Conservation (phyloP, 2,113 vertebrate genomes). For the Saguinus midas region DNA sequence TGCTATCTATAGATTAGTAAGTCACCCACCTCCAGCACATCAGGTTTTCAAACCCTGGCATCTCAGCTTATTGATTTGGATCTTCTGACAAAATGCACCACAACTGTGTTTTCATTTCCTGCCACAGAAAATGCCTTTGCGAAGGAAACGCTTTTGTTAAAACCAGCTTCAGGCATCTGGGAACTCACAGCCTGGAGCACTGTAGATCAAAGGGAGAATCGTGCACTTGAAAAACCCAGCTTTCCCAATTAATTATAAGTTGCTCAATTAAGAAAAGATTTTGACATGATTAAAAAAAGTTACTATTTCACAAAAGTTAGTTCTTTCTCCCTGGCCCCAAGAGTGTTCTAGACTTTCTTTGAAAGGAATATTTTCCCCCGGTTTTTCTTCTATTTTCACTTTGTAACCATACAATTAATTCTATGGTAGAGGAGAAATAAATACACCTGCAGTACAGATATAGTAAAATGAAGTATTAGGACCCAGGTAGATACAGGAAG, state of each 20-base stretch:
- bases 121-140: conserved; percentile 52
- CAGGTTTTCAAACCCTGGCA: neutral
- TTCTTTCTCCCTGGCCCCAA: neutral
- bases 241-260: conserved; percentile 63
- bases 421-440: neutral
- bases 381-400: neutral
- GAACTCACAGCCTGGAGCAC: conserved; percentile 41
- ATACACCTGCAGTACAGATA: neutral
- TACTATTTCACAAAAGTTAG: conserved; percentile 36
- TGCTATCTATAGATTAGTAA: conserved; percentile 60
- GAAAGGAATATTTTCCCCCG: neutral
- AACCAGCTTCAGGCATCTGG: conserved; percentile 46
- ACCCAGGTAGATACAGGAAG: neutral
- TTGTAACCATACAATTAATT: neutral
- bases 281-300: conserved; percentile 43
- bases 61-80: conserved; percentile 63
- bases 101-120: conserved; percentile 46
- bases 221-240: neutral
- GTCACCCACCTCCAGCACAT: conserved; percentile 38
- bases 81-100: conserved; percentile 51
- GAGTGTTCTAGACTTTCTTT: neutral
- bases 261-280: conserved; percentile 51
- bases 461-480: neutral
- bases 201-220: neutral
- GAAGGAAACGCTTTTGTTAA: conserved; percentile 57